phyloP scores from a whole-genome alignment of 1,140 invertebrate genomes.

The Trachymyrmex cornetzi region DNA sequence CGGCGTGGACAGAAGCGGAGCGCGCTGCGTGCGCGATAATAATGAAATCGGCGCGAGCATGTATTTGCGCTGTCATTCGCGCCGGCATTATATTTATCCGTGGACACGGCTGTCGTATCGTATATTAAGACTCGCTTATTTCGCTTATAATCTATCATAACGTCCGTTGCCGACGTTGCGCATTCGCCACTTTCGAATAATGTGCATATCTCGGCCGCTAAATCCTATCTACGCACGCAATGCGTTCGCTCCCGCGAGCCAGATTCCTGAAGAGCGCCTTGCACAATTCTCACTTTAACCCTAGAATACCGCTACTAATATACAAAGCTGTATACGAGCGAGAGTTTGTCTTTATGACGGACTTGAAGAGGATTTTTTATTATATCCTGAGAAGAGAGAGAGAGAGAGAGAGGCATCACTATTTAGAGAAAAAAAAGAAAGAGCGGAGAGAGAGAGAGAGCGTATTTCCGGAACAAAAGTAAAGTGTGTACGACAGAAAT shows the following conservation, averaged over 20 bases:
- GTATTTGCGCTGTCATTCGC: slow-evolving; percentile 69
- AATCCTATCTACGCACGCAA: slow-evolving; percentile 48
- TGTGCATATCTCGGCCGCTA: slow-evolving; percentile 39
- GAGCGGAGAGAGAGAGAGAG: not conserved
- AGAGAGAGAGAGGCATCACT: not conserved
- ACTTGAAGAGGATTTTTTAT: slow-evolving; percentile 36
- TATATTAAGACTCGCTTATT: slow-evolving; percentile 80
- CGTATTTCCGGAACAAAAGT: not conserved
- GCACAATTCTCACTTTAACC: slow-evolving; percentile 55
- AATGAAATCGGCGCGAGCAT: slow-evolving; percentile 59
- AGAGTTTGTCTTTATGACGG: not conserved
- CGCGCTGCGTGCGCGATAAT: slow-evolving; percentile 46
- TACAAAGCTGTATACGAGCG: slow-evolving; percentile 12
- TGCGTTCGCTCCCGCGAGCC: slow-evolving; percentile 23
- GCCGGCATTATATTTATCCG: slow-evolving; percentile 64
- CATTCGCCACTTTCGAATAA: slow-evolving; percentile 54
- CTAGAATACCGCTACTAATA: not conserved
- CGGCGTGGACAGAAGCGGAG: slow-evolving; percentile 30
- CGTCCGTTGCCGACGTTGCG: slow-evolving; percentile 70
- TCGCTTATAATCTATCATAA: slow-evolving; percentile 78
- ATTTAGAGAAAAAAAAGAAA: not conserved
- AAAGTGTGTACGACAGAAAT: not conserved
- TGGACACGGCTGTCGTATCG: slow-evolving; percentile 71
- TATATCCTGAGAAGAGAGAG: not conserved
- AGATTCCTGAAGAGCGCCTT: slow-evolving; percentile 49